Base-by-base conservation (phyloP, 2,888 invertebrate species). In the Diplazon laetatorius region DNA sequence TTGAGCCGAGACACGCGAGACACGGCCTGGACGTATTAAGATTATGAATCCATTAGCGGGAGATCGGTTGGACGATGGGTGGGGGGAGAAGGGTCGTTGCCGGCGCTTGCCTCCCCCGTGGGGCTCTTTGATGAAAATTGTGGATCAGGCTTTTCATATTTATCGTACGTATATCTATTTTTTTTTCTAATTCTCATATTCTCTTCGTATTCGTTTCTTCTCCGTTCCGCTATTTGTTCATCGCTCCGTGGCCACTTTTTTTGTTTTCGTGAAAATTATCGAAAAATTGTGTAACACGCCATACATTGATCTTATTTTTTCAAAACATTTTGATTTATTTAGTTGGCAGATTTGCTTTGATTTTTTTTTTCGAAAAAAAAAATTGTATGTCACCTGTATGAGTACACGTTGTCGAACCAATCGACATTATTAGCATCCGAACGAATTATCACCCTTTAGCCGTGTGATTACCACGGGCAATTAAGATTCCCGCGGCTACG, bases 1-100 rank as follows among this genome's bases (percentile, higher is more conserved):
- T 87, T 85, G 87, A 82, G 83, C 75, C 79, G 80, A 82, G 84
- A 82, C 87, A 87, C 87, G 87, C 85, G 83, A 87, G 82, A 80
- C n/a, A n/a, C 82, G 80, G 74, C 60, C 72, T 81, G 78, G 77
- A 83, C 73, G 83, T 87, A 88, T 87, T 87, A 88, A 88, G 88
- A 87, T 88, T 87, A 88, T 86, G 87, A 87, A 87, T 88, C 87
- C 88, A 88, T 88, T 88, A 88, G 86, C 81, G 80, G 78, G 70
- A 80, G 80, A 83, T 83, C 81, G 80, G 66, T 74, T 80, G 80
- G 80, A 80, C 80, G 81, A n/a, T n/a, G n/a, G n/a, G n/a, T n/a
- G n/a, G n/a, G n/a, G n/a, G n/a, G n/a, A n/a, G n/a, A n/a, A n/a
- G 68, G 78, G 71, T 69, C 66, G 65, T 63, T 62, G 60, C 52